Conservation (phyloP, 2,797 vertebrate genomes). For the Phataginus tricuspis region DNA sequence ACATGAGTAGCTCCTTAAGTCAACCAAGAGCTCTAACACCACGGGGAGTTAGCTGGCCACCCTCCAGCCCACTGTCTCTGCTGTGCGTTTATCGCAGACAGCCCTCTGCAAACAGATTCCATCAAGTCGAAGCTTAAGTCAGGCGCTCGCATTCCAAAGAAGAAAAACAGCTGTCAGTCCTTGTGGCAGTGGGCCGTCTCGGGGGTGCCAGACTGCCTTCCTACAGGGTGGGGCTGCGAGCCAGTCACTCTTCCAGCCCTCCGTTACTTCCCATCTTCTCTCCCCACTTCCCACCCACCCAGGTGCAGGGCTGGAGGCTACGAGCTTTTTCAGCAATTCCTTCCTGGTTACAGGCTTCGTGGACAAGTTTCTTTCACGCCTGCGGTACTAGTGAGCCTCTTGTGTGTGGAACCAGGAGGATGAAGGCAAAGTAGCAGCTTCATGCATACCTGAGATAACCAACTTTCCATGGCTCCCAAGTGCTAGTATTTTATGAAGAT, state of each 20-base stretch:
- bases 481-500: constrained; percentile 11
- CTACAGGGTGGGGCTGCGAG: neutral
- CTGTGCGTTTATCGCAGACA: neutral
- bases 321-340: neutral
- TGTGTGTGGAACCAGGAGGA: neutral
- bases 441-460: neutral
- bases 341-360: neutral
- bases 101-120: neutral
- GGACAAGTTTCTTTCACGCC: neutral
- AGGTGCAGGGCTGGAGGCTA: neutral
- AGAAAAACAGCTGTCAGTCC: neutral
- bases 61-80: neutral
- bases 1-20: neutral
- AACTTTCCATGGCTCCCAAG: neutral
- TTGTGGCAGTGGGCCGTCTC: neutral
- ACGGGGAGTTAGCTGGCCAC: too few species aligned
- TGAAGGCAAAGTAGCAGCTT: neutral
- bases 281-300: neutral
- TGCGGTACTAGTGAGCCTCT: neutral
- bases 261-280: neutral
- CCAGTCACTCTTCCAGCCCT: neutral
- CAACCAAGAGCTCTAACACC: neutral
- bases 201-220: neutral
- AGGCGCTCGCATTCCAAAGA: neutral
- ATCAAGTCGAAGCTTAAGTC: neutral